Evolutionary conservation across 2,888 invertebrate genomes (phyloP).

Genomic region (Asteroscopus sphinx): DNA sequence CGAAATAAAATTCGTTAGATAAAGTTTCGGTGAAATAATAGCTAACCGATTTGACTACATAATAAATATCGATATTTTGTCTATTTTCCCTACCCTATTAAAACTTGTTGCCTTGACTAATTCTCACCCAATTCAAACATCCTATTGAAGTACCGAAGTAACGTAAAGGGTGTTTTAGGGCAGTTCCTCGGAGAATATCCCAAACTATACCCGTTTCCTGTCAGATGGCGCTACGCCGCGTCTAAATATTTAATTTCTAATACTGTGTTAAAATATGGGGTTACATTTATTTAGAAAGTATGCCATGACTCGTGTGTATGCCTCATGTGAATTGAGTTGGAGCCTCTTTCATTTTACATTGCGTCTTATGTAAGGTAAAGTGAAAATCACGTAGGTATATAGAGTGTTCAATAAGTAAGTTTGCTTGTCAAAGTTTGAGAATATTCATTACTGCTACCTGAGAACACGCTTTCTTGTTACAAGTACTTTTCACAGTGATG

Average conservation of each 20-base stretch:
- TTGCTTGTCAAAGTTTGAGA: neutral
- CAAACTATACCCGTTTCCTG: slow-evolving; percentile 41
- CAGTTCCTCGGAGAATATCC: slow-evolving; percentile 46
- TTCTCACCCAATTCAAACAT: slow-evolving; percentile 33
- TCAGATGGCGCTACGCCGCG: slow-evolving; percentile 35
- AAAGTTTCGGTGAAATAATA: too few species aligned
- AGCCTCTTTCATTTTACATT: neutral
- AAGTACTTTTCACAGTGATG: too few species aligned
- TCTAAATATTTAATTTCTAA: slow-evolving; percentile 52
- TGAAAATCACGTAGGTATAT: neutral
- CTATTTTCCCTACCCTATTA: slow-evolving; percentile 14
- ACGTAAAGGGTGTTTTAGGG: slow-evolving; percentile 35
- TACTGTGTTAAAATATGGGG: slow-evolving; percentile 44
- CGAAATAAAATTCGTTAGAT: too few species aligned
- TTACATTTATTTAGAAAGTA: slow-evolving; percentile 32
- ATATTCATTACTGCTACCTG: neutral
- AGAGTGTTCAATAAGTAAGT: neutral
- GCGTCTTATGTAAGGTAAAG: neutral
- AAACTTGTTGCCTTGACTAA: slow-evolving; percentile 35
- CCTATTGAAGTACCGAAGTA: slow-evolving; percentile 14
- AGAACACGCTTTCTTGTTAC: neutral
- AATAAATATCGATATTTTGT: neutral
- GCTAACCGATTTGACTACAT: too few species aligned
- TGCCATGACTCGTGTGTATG: slow-evolving; percentile 26
- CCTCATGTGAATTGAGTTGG: neutral